Evolutionary conservation across 2,888 invertebrate genomes (phyloP).

Genomic region (Nomada fabriciana): DNA sequence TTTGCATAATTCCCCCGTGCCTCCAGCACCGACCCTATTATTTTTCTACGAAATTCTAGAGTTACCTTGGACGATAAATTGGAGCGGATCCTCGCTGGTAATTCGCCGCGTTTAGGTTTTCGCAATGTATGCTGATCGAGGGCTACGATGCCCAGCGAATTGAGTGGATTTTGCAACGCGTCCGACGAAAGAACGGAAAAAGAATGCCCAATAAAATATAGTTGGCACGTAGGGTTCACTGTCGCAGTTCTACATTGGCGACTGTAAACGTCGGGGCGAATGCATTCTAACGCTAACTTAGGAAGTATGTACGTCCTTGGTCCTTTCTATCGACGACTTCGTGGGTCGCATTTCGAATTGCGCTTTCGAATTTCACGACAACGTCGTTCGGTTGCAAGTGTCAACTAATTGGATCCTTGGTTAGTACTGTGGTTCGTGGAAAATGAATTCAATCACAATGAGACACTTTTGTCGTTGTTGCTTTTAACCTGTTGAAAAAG

Average conservation of each 20-base stretch:
- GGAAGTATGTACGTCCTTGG: conserved; percentile 69
- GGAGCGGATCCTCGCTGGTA: neutral
- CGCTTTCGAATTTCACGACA: conserved; percentile 41
- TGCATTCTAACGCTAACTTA: conserved; percentile 51
- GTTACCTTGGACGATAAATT: conserved; percentile 24
- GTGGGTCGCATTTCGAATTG: conserved; percentile 64
- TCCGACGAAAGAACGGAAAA: conserved; percentile 10
- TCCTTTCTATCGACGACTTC: conserved; percentile 70
- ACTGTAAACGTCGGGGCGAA: conserved; percentile 14
- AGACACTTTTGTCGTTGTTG: too few species aligned
- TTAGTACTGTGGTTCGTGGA: neutral
- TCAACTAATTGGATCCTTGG: neutral
- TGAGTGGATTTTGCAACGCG: conserved; percentile 38
- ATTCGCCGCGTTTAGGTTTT: conserved; percentile 21
- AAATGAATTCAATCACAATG: too few species aligned
- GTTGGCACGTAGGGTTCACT: conserved; percentile 38
- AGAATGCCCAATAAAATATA: conserved; percentile 31
- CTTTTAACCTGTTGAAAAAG: too few species aligned
- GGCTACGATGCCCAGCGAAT: conserved; percentile 14
- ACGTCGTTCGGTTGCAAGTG: neutral
- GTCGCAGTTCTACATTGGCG: neutral
- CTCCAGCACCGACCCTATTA: neutral
- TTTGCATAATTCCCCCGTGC: conserved; percentile 28
- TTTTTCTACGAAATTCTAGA: neutral
- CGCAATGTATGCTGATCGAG: neutral